Conservation (phyloP, 1,140 invertebrate genomes). For the Zaprionus camerounensis region DNA sequence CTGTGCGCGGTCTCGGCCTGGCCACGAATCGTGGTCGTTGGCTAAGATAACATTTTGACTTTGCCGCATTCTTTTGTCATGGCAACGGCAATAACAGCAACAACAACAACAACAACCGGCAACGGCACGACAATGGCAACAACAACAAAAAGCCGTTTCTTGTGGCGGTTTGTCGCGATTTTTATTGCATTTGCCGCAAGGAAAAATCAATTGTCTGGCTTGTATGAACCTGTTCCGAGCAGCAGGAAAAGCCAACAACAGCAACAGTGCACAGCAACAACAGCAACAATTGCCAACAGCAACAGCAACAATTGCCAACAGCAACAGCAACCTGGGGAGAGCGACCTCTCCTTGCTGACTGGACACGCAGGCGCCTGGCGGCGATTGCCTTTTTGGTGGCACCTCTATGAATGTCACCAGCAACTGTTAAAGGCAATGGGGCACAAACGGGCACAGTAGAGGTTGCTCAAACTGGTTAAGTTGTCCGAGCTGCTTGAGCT, state of each 20-base stretch:
- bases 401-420: constrained; percentile 44
- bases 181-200: constrained; percentile 55
- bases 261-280: constrained; percentile 8
- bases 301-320: constrained; percentile 56
- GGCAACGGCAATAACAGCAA: constrained; percentile 55
- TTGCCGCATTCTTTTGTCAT: constrained; percentile 81
- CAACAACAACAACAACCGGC: constrained; percentile 50
- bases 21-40: constrained; percentile 76
- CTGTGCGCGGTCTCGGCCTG: constrained; percentile 30
- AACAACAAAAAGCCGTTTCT: constrained; percentile 73
- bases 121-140: constrained; percentile 46
- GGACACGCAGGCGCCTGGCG: constrained; percentile 54
- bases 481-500: not conserved
- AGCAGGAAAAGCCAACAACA: constrained; percentile 41
- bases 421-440: constrained; percentile 38
- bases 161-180: constrained; percentile 37
- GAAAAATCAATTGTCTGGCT: constrained; percentile 78
- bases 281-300: constrained; percentile 39
- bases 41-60: constrained; percentile 82
- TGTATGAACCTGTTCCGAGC: constrained; percentile 68
- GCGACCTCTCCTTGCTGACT: not conserved
- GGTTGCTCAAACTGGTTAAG: too few relatives aligned
- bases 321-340: constrained; percentile 51
- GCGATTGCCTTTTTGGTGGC: constrained; percentile 62
- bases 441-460: not conserved